A percentile compares a stretch with the other conserved stretches of the same genome.
Conservation (phyloP, 2,797 vertebrate genomes). For the Anniella stebbinsi region DNA sequence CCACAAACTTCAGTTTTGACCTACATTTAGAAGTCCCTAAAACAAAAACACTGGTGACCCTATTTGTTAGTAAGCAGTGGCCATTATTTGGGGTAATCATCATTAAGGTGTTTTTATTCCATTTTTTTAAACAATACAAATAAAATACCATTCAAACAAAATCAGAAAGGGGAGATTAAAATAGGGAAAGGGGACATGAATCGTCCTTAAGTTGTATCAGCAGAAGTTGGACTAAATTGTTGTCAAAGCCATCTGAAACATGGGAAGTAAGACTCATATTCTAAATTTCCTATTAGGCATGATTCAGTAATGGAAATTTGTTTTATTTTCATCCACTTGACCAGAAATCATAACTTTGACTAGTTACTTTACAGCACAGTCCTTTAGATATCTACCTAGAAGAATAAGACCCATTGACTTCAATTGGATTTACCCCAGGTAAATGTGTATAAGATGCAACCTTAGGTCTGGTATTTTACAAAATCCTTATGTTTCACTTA, state of each 20-base stretch:
- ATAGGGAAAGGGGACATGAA: not conserved
- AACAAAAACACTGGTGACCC: not conserved
- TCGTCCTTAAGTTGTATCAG: not conserved
- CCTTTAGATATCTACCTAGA: not conserved
- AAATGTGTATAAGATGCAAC: not conserved
- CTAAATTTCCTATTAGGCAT: not conserved
- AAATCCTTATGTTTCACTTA: not conserved
- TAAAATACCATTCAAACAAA: not conserved
- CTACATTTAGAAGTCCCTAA: not conserved
- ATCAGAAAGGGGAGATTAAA: not conserved
- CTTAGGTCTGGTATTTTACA: not conserved
- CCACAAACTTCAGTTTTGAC: not conserved
- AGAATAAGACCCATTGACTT: not conserved
- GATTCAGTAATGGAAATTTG: not conserved
- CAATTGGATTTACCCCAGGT: not conserved
- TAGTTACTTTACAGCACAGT: not conserved
- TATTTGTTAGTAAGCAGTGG: not conserved
- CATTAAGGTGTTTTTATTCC: not conserved
- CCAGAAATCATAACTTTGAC: not conserved
- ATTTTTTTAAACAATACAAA: not conserved
- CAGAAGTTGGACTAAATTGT: not conserved
- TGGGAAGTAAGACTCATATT: not conserved
- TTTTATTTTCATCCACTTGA: not conserved
- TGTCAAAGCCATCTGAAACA: not conserved
- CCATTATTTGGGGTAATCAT: not conserved